These are phyloP conservation scores for Xenopus laevis DNA, from an alignment of 2,113 vertebrate species.

Conservation along the genomic window DNA sequence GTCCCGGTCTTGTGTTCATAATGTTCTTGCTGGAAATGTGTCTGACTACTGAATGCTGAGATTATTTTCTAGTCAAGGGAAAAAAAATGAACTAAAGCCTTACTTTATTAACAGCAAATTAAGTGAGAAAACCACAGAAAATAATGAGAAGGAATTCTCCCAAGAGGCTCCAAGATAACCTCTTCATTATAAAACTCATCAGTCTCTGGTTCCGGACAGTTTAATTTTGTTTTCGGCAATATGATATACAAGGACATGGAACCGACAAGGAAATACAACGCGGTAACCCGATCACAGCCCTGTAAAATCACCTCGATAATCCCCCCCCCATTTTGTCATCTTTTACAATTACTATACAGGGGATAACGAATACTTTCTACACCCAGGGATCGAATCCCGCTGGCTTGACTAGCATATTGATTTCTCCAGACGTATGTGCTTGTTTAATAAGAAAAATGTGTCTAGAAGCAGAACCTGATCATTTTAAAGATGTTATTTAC, in stretches of 20 bases:
- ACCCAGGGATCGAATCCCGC: background rate
- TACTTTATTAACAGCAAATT: constrained; percentile 38
- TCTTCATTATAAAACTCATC: constrained; percentile 42
- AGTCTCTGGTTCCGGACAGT: constrained; percentile 40
- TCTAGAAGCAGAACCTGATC: constrained; percentile 56
- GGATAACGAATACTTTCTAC: constrained; percentile 47
- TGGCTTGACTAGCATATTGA: constrained; percentile 52
- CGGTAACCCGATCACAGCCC: constrained; percentile 43
- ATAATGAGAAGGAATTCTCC: constrained; percentile 17
- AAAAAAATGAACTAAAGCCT: constrained; percentile 14
- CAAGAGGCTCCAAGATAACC: constrained; percentile 32
- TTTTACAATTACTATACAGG: constrained; percentile 44
- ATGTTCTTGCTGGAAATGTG: constrained; percentile 2
- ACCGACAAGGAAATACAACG: constrained; percentile 44
- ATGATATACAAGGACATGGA: constrained; percentile 30
- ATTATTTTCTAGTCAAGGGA: constrained; percentile 19
- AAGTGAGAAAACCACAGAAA: constrained; percentile 20
- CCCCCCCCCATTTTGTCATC: constrained; percentile 55
- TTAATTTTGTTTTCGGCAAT: constrained; percentile 45
- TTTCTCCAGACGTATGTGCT: constrained; percentile 52
- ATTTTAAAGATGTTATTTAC: constrained; percentile 69
- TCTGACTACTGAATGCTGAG: background rate
- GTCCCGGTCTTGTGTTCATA: background rate
- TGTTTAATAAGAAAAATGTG: constrained; percentile 71
- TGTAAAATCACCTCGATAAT: constrained; percentile 53